phyloP scores from a whole-genome alignment of 2,797 vertebrate genomes.

The Glyptemys insculpta region DNA sequence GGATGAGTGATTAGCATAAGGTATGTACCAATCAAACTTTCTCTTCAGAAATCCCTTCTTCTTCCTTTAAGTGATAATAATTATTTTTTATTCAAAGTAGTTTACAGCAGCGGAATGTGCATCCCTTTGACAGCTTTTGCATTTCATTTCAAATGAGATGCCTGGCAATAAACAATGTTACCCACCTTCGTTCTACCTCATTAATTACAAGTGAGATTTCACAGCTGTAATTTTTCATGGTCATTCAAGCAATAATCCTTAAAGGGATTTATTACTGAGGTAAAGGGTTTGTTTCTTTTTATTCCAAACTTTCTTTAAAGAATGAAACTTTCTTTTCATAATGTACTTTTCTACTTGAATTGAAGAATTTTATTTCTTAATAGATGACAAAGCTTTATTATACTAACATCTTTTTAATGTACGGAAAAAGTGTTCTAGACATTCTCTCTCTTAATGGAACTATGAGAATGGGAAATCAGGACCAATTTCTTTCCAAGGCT shows the following conservation, averaged over 20 bases:
- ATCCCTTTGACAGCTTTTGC: background rate
- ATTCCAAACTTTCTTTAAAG: background rate
- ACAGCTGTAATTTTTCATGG: background rate
- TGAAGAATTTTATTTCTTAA: background rate
- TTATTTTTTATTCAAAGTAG: conserved; percentile 15
- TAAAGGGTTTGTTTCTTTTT: background rate
- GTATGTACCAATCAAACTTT: conserved; percentile 25
- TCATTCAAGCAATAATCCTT: background rate
- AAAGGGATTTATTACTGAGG: background rate
- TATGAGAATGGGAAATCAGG: background rate
- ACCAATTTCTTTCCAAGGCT: background rate
- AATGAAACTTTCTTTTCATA: background rate
- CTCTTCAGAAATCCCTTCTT: conserved; percentile 32
- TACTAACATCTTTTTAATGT: background rate
- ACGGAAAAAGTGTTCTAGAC: background rate
- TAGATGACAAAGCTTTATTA: background rate
- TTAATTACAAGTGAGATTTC: conserved; percentile 24
- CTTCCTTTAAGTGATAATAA: conserved; percentile 7
- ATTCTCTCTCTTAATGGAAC: background rate
- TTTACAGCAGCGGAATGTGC: background rate
- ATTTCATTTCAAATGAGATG: conserved; percentile 23
- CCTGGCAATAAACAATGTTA: background rate
- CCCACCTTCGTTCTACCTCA: background rate
- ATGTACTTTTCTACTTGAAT: background rate
- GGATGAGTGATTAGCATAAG: conserved; percentile 47